Percentiles rank a stretch among this genome's conserved stretches.
These are phyloP conservation scores for Dolichoris vasculosae DNA, from an alignment of 1,140 invertebrate genomes.

Conservation along the genomic window DNA sequence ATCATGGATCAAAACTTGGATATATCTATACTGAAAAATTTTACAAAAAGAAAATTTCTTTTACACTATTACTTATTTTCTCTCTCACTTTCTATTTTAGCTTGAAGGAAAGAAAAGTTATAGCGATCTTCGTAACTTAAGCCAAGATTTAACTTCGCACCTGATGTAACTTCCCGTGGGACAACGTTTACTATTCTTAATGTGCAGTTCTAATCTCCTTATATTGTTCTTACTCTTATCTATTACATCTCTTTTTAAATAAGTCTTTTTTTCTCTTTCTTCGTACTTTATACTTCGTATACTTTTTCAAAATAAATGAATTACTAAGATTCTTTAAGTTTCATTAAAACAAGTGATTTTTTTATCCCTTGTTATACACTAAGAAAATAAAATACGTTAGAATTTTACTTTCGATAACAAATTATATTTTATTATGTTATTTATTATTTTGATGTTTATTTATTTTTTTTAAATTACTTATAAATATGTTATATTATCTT, in stretches of 20 bases:
- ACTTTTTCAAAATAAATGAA: constrained; percentile 17
- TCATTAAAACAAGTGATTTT: neutral
- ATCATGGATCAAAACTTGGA: neutral
- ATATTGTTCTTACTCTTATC: constrained; percentile 40
- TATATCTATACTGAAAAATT: neutral
- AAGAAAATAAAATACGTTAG: neutral
- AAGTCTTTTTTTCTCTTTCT: constrained; percentile 12
- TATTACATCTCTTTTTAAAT: constrained; percentile 51
- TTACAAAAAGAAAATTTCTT: neutral
- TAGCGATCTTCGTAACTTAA: constrained; percentile 30
- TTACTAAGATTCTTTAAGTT: constrained; percentile 3
- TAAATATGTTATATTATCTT: no score
- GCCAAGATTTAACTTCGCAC: constrained; percentile 49
- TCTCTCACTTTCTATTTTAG: neutral
- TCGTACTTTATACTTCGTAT: neutral
- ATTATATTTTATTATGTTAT: no score
- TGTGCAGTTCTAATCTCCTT: constrained; percentile 44
- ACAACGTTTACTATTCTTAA: constrained; percentile 49
- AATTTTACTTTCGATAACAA: no score
- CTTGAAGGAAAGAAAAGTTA: constrained; percentile 5
- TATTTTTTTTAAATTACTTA: no score
- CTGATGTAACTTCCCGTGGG: constrained; percentile 47
- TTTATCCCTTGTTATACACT: neutral
- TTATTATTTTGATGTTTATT: no score
- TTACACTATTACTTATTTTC: neutral